These are phyloP conservation scores for Okapia johnstoni DNA, from an alignment of 2,113 vertebrate species.

Conservation along the genomic window DNA sequence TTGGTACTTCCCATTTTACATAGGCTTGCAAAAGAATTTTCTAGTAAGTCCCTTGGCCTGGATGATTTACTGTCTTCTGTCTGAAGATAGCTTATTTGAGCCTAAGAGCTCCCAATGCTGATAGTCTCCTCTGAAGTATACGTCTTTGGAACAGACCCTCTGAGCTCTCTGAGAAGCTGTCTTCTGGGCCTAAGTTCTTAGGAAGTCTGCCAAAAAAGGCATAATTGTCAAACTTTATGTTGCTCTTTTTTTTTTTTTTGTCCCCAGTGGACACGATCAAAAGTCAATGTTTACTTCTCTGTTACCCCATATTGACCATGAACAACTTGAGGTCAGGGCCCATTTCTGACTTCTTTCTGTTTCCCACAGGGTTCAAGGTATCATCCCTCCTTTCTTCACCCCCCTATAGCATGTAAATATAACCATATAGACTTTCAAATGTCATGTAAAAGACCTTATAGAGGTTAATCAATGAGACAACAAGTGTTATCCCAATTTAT, in stretches of 20 bases:
- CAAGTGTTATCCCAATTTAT: background rate
- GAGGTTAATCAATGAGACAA: background rate
- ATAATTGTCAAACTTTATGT: background rate
- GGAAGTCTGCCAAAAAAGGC: background rate
- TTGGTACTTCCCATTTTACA: background rate
- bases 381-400: background rate
- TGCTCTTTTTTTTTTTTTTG: background rate
- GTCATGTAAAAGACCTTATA: rapidly evolving
- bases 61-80: background rate
- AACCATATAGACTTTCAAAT: background rate
- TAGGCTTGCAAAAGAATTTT: background rate
- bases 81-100: background rate
- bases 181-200: background rate
- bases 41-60: background rate
- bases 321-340: background rate
- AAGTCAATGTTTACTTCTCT: background rate
- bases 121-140: background rate
- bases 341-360: background rate
- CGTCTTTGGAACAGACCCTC: background rate
- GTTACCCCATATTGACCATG: background rate
- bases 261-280: background rate
- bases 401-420: background rate
- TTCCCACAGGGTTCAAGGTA: background rate
- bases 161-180: background rate
- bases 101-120: background rate